Percentiles rank a stretch among this genome's conserved stretches.
Conservation (phyloP, 2,797 vertebrate species). For the Simalia tracyae region DNA sequence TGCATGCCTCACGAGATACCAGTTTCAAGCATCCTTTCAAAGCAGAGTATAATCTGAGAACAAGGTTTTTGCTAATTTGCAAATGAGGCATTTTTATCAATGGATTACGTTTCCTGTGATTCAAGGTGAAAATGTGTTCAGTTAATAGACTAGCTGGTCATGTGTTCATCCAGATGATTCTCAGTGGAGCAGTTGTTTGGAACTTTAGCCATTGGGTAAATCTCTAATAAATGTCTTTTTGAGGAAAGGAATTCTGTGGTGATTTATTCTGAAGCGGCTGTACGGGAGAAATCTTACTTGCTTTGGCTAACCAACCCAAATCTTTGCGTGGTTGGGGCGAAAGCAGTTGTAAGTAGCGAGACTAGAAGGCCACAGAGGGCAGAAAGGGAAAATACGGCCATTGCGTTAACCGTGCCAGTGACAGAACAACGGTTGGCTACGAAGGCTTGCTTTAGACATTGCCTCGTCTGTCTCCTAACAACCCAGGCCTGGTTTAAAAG, state of each 20-base stretch:
- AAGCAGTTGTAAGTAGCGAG: background rate
- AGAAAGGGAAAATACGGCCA: background rate
- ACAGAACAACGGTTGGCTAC: background rate
- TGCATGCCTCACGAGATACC: too few species aligned
- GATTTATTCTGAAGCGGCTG: background rate
- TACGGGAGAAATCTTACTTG: background rate
- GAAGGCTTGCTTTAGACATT: background rate
- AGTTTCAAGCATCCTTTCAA: too few species aligned
- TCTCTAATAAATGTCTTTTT: background rate
- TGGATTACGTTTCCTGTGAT: too few species aligned
- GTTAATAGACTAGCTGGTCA: too few species aligned
- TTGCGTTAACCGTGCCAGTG: background rate
- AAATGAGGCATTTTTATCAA: too few species aligned
- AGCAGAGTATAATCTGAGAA: too few species aligned
- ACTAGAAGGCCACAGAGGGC: background rate
- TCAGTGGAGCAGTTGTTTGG: too few species aligned
- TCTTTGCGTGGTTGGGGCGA: background rate
- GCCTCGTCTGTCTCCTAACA: background rate
- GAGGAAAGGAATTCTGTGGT: background rate
- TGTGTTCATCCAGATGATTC: too few species aligned
- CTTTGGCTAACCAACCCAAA: background rate
- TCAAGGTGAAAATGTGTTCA: too few species aligned
- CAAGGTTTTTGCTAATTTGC: too few species aligned
- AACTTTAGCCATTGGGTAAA: background rate
- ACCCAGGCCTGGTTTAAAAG: background rate